Evolutionary conservation across 1,140 invertebrate genomes (phyloP).

Genomic region (Dreissena rostriformis): DNA sequence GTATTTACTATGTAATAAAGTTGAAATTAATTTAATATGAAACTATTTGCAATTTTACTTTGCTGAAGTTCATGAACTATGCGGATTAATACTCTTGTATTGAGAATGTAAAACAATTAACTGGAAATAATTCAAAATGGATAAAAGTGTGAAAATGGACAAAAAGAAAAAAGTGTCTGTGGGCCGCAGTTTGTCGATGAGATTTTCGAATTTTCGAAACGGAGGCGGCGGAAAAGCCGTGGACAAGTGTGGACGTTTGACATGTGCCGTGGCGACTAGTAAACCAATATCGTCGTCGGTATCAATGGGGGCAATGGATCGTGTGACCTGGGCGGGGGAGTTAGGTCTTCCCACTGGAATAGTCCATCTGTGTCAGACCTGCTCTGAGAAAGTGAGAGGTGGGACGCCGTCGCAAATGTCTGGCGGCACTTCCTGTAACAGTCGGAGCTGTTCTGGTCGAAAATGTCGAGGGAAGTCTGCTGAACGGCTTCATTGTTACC

Average conservation of each 20-base stretch:
- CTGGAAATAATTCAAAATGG: neutral
- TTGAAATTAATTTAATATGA: too few relatives aligned
- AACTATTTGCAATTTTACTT: too few relatives aligned
- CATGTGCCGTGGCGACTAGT: conserved; percentile 2
- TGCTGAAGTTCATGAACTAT: too few relatives aligned
- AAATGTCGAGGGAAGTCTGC: conserved; percentile 27
- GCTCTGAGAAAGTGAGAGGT: conserved; percentile 10
- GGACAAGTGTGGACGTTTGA: conserved; percentile 41
- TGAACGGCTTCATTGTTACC: conserved; percentile 24
- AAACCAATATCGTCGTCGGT: conserved; percentile 34
- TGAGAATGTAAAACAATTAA: too few relatives aligned
- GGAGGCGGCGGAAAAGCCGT: conserved; percentile 28
- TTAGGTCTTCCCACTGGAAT: neutral
- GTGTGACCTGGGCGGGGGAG: neutral
- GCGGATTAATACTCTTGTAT: too few relatives aligned
- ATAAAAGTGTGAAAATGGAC: neutral
- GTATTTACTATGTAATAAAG: too few relatives aligned
- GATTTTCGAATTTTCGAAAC: conserved; percentile 48
- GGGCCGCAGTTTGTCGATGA: conserved; percentile 47
- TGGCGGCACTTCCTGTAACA: too few relatives aligned
- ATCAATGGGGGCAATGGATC: conserved; percentile 40
- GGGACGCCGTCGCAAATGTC: neutral
- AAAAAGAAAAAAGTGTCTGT: conserved; percentile 38
- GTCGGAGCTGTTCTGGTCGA: neutral
- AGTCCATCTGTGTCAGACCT: neutral